A percentile compares a stretch with the other conserved stretches of the same genome.
Evolutionary conservation across 1,140 invertebrate genomes (phyloP).

Genomic region (Halotydeus destructor): DNA sequence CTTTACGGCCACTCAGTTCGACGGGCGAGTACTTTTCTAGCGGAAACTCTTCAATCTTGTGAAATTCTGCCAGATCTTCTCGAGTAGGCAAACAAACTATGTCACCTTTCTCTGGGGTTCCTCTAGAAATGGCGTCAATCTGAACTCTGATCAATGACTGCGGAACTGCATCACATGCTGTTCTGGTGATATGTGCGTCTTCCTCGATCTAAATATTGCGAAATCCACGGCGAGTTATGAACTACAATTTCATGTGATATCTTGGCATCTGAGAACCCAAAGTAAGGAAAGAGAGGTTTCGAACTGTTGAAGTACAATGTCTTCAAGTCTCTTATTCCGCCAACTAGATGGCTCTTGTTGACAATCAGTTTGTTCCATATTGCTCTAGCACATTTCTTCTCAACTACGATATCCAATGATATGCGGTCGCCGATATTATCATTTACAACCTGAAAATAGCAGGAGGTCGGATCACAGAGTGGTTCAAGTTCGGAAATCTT

Average conservation of each 20-base stretch:
- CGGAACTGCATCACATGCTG: not conserved
- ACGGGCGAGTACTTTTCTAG: not conserved
- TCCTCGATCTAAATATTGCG: not conserved
- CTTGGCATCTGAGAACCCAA: slow-evolving; percentile 8
- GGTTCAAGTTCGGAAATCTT: not conserved
- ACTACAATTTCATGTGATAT: not conserved
- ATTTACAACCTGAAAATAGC: not conserved
- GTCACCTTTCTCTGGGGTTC: not conserved
- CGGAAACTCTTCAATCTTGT: not conserved
- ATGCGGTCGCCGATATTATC: not conserved
- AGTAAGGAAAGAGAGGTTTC: not conserved
- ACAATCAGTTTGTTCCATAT: slow-evolving; percentile 7
- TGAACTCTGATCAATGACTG: slow-evolving; percentile 3
- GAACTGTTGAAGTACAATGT: not conserved
- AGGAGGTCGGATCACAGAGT: not conserved
- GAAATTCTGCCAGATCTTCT: not conserved
- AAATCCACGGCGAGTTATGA: not conserved
- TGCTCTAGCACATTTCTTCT: not conserved
- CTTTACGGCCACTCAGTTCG: not conserved
- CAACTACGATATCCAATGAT: slow-evolving; percentile 5
- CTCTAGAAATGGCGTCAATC: not conserved
- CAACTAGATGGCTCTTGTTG: slow-evolving; percentile 11
- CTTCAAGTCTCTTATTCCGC: slow-evolving; percentile 10
- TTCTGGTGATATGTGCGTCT: not conserved
- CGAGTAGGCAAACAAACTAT: slow-evolving; percentile 2